These are phyloP conservation scores for Rhynchomys soricoides DNA, from an alignment of 2,113 vertebrate genomes.

Conservation along the genomic window DNA sequence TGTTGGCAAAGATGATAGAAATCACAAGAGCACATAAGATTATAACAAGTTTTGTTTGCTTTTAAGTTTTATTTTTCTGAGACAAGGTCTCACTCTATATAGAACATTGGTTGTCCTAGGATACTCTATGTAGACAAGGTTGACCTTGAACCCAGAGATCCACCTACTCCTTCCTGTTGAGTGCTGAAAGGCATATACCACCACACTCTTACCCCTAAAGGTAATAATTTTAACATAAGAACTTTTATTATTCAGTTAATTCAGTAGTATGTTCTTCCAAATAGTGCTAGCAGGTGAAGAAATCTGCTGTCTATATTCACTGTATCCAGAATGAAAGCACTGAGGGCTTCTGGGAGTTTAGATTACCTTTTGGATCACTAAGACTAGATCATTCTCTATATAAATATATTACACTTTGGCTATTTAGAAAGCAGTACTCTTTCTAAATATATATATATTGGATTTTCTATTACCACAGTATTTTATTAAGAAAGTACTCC, in stretches of 20 bases:
- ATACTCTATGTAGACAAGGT: neutral
- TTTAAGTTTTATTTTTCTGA: neutral
- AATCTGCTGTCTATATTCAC: neutral
- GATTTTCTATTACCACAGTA: neutral
- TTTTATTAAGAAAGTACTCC: neutral
- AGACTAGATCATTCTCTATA: neutral
- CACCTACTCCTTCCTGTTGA: neutral
- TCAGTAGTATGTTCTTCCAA: neutral
- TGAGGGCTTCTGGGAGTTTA: neutral
- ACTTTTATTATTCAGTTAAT: constrained; percentile 11
- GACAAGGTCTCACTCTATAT: neutral
- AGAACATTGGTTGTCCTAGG: neutral
- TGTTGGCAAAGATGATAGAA: neutral
- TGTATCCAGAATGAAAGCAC: neutral
- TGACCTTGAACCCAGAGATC: neutral
- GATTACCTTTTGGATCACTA: neutral
- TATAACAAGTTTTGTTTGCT: neutral
- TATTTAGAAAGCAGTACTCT: neutral
- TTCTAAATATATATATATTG: neutral
- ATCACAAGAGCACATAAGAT: neutral
- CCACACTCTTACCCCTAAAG: too few species aligned
- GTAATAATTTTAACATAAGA: neutral
- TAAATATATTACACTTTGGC: neutral
- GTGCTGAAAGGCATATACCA: neutral
- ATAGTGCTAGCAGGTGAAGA: neutral